Base-by-base conservation (phyloP, 2,113 vertebrate species). In the Muntiacus reevesi region DNA sequence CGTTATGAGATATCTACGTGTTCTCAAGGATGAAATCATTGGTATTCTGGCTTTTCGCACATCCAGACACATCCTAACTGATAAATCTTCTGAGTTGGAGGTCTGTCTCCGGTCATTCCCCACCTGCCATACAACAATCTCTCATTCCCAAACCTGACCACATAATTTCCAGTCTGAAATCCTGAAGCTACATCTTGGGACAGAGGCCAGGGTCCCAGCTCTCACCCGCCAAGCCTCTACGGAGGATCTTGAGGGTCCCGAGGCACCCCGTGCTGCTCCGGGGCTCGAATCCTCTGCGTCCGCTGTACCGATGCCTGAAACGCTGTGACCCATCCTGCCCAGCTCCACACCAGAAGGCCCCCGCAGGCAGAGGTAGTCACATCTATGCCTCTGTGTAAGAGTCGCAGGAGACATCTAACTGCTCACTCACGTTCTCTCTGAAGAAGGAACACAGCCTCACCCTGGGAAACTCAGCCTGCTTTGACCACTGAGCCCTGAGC, bases 171-270 rank as follows among this genome's bases (percentile, higher is more conserved):
- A 76, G 27, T 52, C 45, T 45, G 27, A 74, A 74, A 36, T 89
- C 79, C 33, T 43, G 33, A 84, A 55, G 30, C 25, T 40, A 89
- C 76, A 0, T 60, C 54, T 55, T 10, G 33, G 36, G 5, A 50
- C 33, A 36, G 76, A 97, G 4, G 30, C 28, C 9, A 50, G 9
- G 23, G 7, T 74, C 54, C 13, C 30, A 87, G n/a, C n/a, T 79
- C 28, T 45, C 6, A n/a, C 9, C 1, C 9, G 1, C n/a, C 2
- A 10, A 23, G 6, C 45, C 6, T 78, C 40, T 25, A 2, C 0
- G 1, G 12, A 83, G 17, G 16, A 6, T 52, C 21, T 6, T 7
- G 11, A 25, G 3, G 76, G 47, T 6, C 14, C 76, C 28, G 30
- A 40, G 30, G 14, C 1, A 36, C 12, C 17, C 17, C 2, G 1